A percentile compares a stretch with the other conserved stretches of the same genome.
Conservation (phyloP, 2,888 invertebrate species). For the Atrina japonica region DNA sequence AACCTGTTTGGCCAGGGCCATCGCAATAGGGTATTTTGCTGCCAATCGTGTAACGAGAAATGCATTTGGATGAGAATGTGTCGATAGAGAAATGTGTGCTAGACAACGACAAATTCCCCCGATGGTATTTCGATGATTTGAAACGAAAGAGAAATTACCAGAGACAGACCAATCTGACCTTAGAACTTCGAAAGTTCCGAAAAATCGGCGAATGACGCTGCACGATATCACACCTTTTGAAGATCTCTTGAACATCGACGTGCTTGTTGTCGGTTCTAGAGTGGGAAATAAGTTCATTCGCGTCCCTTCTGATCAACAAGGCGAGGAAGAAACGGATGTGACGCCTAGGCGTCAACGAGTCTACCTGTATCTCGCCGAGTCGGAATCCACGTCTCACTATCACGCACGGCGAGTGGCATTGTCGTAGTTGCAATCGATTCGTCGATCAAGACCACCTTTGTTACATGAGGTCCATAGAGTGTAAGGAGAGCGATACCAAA, state of each 20-base stretch:
- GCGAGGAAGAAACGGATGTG: background rate
- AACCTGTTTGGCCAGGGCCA: slow-evolving; percentile 17
- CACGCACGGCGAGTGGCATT: slow-evolving; percentile 28
- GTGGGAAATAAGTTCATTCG: slow-evolving; percentile 22
- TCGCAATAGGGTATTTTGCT: slow-evolving; percentile 14
- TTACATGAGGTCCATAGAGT: slow-evolving; percentile 22
- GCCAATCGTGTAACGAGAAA: slow-evolving; percentile 10
- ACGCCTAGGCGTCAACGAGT: background rate
- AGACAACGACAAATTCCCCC: background rate
- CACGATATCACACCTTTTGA: slow-evolving; percentile 8
- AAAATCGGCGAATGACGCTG: background rate
- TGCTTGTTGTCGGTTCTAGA: slow-evolving; percentile 13
- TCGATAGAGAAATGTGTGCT: slow-evolving; percentile 12
- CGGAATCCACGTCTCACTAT: slow-evolving; percentile 16
- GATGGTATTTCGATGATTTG: slow-evolving; percentile 9
- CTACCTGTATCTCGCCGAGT: slow-evolving; percentile 22
- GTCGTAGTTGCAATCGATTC: slow-evolving; percentile 29
- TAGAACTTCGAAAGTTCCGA: background rate
- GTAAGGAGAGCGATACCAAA: slow-evolving; percentile 15
- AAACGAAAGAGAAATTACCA: background rate
- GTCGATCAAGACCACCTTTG: slow-evolving; percentile 23
- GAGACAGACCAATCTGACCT: slow-evolving; percentile 9
- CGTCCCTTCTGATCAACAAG: background rate
- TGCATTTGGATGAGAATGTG: background rate
- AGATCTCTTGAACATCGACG: slow-evolving; percentile 7